These are phyloP conservation scores for Drosophila biarmipes DNA, from an alignment of 1,140 invertebrate species.

Conservation along the genomic window DNA sequence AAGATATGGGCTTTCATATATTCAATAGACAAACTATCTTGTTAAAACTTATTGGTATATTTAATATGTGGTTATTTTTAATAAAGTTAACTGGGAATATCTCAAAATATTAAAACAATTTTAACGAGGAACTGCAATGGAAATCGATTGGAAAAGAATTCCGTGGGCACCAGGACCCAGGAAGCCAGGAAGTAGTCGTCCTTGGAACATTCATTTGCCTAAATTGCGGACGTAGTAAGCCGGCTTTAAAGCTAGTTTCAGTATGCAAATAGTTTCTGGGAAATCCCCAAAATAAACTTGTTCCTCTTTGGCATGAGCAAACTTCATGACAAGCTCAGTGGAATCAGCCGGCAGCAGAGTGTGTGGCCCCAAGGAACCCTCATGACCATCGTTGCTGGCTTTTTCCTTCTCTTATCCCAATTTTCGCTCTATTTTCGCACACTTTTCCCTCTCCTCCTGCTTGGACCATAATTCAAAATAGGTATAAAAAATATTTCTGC, in stretches of 20 bases:
- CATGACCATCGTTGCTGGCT: conserved; percentile 21
- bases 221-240: conserved; percentile 9
- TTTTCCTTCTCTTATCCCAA: not conserved
- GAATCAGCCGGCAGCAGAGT: conserved; percentile 27
- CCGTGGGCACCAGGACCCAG: not conserved
- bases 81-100: not conserved
- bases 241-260: conserved; percentile 18
- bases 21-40: conserved; percentile 9
- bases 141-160: no score
- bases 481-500: conserved; percentile 24
- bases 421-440: not conserved
- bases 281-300: conserved; percentile 27
- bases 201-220: conserved; percentile 1
- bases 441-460: not conserved
- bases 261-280: conserved; percentile 21
- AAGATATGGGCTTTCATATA: conserved; percentile 6
- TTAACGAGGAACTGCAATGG: no score
- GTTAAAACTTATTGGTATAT: not conserved
- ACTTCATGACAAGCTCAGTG: conserved; percentile 32
- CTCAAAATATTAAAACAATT: not conserved
- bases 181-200: not conserved
- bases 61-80: conserved; percentile 1
- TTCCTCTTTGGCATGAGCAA: conserved; percentile 21
- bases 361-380: conserved; percentile 26
- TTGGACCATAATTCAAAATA: not conserved